Base-by-base conservation (phyloP, 2,888 invertebrate species). In the Esperia sulphurella region DNA sequence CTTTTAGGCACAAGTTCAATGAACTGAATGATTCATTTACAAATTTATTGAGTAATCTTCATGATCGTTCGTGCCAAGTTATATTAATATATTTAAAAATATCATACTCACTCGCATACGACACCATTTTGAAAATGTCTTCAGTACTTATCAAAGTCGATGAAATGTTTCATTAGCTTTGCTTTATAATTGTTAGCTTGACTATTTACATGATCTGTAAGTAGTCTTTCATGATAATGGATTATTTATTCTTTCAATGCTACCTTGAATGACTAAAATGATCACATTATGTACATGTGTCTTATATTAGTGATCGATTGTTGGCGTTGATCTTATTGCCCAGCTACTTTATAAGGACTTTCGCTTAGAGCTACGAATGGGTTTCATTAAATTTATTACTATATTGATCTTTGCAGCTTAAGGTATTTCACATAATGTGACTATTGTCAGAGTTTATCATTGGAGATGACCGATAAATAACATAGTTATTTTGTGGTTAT, bases 21-120 rank as follows among this genome's bases (percentile, higher is more conserved):
- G 75, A 80, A 73, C 80, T 52, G 54, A 53, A 63, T 80, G 78
- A 80, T 67, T 82, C 74, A 82, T 69, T 70, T 68, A 59, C 59
- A 63, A 67, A 47, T 51, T 49, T 63, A 68, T 57, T 59, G 58
- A 62, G 59, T 62, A 65, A 56, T 43, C 48, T 48, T 44, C 44
- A 43, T 37, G 51, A 47, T 48, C 39, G 45, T 65, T 65, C 64
- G 44, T 65, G 65, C 71, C 68, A 69, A 71, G 55, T 58, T 65
- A 58, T 59, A 58, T 58, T 55, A 56, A 58, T 21, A 53, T 63
- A 59, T n/a, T 28, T 33, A 8, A 29, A 41, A 41, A 61, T 57
- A 56, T 57, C 62, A 57, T 64, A 53, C 45, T 43, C 46, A 41
- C 37, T 14, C 37, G 40, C 48, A 33, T 10, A 21, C 33, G 8